Conservation (phyloP, 2,113 vertebrate species). For the Ptilorrhoa leucosticta region DNA sequence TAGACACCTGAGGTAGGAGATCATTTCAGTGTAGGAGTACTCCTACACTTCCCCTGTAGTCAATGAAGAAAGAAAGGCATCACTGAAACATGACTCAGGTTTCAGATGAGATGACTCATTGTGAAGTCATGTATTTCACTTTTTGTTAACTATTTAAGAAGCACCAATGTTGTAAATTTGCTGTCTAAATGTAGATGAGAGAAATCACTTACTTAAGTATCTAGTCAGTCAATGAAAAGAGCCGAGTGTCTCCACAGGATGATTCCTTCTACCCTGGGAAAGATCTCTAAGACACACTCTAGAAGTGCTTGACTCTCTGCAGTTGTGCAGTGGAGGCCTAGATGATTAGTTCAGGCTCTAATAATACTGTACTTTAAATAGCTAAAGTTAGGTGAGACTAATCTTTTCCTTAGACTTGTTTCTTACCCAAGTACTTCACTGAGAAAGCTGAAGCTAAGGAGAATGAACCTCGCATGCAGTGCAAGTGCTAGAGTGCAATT, state of each 20-base stretch:
- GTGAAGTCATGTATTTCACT: neutral
- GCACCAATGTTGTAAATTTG: neutral
- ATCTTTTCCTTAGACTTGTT: neutral
- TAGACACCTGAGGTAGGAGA: slow-evolving; percentile 19
- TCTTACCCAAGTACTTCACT: neutral
- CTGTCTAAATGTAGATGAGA: neutral
- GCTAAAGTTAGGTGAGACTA: neutral
- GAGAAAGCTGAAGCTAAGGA: neutral
- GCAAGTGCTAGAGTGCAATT: neutral
- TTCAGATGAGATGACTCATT: slow-evolving; percentile 27
- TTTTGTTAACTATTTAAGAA: slow-evolving; percentile 47
- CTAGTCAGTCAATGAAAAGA: neutral
- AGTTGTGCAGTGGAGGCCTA: neutral
- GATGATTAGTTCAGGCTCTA: neutral
- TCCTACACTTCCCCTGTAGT: slow-evolving; percentile 30
- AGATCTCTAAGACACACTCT: neutral
- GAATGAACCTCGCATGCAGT: neutral
- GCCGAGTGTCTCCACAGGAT: neutral
- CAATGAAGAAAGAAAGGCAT: slow-evolving; percentile 43
- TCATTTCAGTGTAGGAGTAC: neutral
- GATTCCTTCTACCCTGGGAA: neutral
- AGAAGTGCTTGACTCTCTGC: neutral
- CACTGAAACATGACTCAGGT: slow-evolving; percentile 39
- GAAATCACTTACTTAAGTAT: neutral
- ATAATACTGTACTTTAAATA: neutral